Percentiles rank a stretch among this genome's conserved stretches.
Conservation (phyloP, 2,888 invertebrate species). For the Pycnomerus fuliginosus region DNA sequence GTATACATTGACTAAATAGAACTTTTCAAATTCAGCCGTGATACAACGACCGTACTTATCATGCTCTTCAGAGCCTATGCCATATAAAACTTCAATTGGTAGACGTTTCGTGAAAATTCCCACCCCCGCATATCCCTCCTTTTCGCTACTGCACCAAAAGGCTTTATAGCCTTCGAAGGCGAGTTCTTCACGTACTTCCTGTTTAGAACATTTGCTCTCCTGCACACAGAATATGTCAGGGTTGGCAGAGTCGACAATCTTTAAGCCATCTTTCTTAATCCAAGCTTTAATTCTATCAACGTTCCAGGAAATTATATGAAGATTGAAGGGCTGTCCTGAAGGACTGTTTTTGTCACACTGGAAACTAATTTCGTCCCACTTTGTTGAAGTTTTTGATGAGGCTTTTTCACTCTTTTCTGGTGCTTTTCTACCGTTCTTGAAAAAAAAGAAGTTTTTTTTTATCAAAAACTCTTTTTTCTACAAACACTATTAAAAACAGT, state of each 20-base stretch:
- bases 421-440: too few species aligned
- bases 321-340: slow-evolving; percentile 68
- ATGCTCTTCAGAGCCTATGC: slow-evolving; percentile 70
- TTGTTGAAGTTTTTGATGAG: too few species aligned
- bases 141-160: slow-evolving; percentile 72
- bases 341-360: slow-evolving; percentile 56
- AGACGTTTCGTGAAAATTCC: slow-evolving; percentile 81
- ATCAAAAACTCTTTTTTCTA: too few species aligned
- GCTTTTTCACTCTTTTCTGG: too few species aligned
- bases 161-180: slow-evolving; percentile 77
- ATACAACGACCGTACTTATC: slow-evolving; percentile 84
- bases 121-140: slow-evolving; percentile 92
- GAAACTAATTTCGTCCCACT: slow-evolving; percentile 64
- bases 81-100: slow-evolving; percentile 81
- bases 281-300: slow-evolving; percentile 93
- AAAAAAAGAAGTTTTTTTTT: too few species aligned
- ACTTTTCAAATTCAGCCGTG: slow-evolving; percentile 90
- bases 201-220: slow-evolving; percentile 87
- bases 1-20: slow-evolving; percentile 86
- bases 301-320: slow-evolving; percentile 95
- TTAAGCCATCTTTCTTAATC: slow-evolving; percentile 63
- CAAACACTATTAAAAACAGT: too few species aligned
- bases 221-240: slow-evolving; percentile 78
- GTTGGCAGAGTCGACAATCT: slow-evolving; percentile 72
- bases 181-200: slow-evolving; percentile 79